Conservation (phyloP, 2,113 vertebrate genomes). For the Xerus inauris region DNA sequence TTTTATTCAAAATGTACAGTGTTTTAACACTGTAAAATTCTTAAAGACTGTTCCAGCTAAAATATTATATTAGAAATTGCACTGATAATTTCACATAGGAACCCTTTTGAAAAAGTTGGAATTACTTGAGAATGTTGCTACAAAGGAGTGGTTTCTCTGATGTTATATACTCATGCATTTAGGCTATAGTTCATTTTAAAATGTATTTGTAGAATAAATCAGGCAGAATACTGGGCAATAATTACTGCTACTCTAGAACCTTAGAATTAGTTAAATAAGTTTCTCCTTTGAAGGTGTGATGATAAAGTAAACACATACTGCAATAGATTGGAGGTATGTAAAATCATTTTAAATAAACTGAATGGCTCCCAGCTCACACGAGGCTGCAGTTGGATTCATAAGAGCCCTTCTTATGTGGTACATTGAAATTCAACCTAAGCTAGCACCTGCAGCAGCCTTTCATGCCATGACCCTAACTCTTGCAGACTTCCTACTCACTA, state of each 20-base stretch:
- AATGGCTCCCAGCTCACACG: neutral
- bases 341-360: neutral
- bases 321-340: neutral
- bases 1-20: conserved; percentile 39
- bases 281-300: neutral
- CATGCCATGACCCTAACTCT: neutral
- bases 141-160: neutral
- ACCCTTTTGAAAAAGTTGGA: neutral
- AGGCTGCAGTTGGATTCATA: neutral
- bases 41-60: neutral
- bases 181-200: neutral
- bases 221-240: neutral
- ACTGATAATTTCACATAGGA: neutral
- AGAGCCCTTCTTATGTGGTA: neutral
- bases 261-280: conserved; percentile 1
- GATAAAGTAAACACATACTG: neutral
- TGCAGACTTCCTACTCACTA: neutral
- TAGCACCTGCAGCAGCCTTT: neutral
- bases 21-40: neutral
- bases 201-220: neutral
- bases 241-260: neutral
- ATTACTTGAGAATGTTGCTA: neutral
- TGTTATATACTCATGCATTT: neutral
- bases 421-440: neutral
- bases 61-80: neutral